These are phyloP conservation scores for Drosophila malerkotliana DNA, from an alignment of 1,140 invertebrate genomes.

Conservation along the genomic window DNA sequence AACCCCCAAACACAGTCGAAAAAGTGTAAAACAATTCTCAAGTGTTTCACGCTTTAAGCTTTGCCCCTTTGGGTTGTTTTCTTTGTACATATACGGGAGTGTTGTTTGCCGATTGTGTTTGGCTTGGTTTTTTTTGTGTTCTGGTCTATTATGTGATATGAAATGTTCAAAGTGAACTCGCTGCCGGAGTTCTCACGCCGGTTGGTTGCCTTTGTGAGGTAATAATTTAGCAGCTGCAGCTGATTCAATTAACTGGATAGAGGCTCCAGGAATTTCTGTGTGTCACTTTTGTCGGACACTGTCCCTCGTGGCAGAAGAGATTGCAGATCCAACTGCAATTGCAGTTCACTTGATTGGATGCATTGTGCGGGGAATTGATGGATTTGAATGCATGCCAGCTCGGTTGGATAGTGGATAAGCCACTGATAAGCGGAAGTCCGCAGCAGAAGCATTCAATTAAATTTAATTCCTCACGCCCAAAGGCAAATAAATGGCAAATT, in stretches of 20 bases:
- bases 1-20: conserved; percentile 40
- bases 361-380: conserved; percentile 60
- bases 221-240: conserved; percentile 66
- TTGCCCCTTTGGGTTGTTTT: conserved; percentile 54
- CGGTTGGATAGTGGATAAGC: conserved; percentile 41
- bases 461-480: conserved; percentile 38
- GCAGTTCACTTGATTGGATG: conserved; percentile 58
- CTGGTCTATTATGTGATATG: conserved; percentile 14
- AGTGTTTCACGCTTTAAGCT: conserved; percentile 76
- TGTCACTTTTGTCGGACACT: conserved; percentile 7
- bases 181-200: conserved; percentile 56
- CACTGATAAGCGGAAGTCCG: conserved; percentile 66
- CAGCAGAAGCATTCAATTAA: conserved; percentile 54
- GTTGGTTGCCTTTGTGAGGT: conserved; percentile 55
- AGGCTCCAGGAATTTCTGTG: neutral
- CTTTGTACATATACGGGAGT: conserved; percentile 13
- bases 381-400: conserved; percentile 28
- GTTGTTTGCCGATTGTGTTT: conserved; percentile 32
- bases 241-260: conserved; percentile 64
- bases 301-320: conserved; percentile 17
- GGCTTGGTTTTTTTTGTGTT: conserved; percentile 1
- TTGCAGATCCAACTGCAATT: conserved; percentile 12
- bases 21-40: conserved; percentile 79
- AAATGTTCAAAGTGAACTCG: neutral
- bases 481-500: conserved; percentile 31